Evolutionary conservation across 1,140 invertebrate genomes (phyloP).

Genomic region (Dinothrombium tinctorium): DNA sequence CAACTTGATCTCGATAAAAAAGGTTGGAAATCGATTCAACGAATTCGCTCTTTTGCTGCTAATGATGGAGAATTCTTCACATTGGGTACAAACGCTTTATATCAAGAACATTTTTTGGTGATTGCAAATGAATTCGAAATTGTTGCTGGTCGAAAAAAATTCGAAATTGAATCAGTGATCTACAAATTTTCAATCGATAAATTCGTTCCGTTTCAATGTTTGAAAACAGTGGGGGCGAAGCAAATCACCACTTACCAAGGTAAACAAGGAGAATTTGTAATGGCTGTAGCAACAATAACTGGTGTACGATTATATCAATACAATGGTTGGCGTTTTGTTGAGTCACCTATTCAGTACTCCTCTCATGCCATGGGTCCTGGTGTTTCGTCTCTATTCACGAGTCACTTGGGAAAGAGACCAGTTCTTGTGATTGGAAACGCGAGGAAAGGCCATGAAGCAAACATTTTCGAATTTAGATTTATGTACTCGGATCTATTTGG

Average conservation of each 20-base stretch:
- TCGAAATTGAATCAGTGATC: constrained; percentile 17
- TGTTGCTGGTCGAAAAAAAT: constrained; percentile 12
- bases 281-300: constrained; percentile 14
- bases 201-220: constrained; percentile 24
- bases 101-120: constrained; percentile 15
- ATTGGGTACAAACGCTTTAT: constrained; percentile 12
- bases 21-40: constrained; percentile 23
- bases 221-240: constrained; percentile 16
- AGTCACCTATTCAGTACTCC: constrained; percentile 11
- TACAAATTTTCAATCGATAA: constrained; percentile 20
- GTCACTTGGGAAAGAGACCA: not conserved
- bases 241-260: constrained; percentile 14
- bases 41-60: constrained; percentile 21
- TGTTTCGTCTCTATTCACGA: constrained; percentile 1
- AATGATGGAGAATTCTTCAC: constrained; percentile 18
- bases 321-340: constrained; percentile 24
- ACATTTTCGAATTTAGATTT: too few species aligned
- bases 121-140: constrained; percentile 17
- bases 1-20: constrained; percentile 20
- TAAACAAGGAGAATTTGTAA: constrained; percentile 12
- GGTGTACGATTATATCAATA: constrained; percentile 20
- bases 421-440: not conserved
- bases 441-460: too few species aligned
- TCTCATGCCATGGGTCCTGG: constrained; percentile 11
- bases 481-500: too few species aligned